Evolutionary conservation across 2,113 vertebrate species (phyloP).

Genomic region (Macaca fascicularis): T2T-MFA8v1.1 NC_088394.1:45086501-45087000

Average conservation of each 20-base stretch:
- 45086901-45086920: background rate
- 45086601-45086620: slow-evolving; percentile 66
- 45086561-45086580: slow-evolving; percentile 60
- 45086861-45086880: background rate
- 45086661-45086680: slow-evolving; percentile 39
- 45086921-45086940: slow-evolving; percentile 8
- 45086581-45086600: slow-evolving; percentile 50
- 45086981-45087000: background rate
- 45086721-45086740: background rate
- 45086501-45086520: slow-evolving; percentile 19
- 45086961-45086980: slow-evolving; percentile 29
- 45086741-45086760: background rate
- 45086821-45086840: background rate
- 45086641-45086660: background rate
- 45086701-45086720: slow-evolving; percentile 27
- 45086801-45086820: background rate
- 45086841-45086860: background rate
- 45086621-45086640: slow-evolving; percentile 46
- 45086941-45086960: background rate
- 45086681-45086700: background rate
- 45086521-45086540: slow-evolving; percentile 55
- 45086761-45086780: background rate
- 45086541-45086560: slow-evolving; percentile 44
- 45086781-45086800: background rate
- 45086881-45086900: background rate